phyloP scores from a whole-genome alignment of 2,113 vertebrate genomes.

The Cyanoderma ruficeps region DNA sequence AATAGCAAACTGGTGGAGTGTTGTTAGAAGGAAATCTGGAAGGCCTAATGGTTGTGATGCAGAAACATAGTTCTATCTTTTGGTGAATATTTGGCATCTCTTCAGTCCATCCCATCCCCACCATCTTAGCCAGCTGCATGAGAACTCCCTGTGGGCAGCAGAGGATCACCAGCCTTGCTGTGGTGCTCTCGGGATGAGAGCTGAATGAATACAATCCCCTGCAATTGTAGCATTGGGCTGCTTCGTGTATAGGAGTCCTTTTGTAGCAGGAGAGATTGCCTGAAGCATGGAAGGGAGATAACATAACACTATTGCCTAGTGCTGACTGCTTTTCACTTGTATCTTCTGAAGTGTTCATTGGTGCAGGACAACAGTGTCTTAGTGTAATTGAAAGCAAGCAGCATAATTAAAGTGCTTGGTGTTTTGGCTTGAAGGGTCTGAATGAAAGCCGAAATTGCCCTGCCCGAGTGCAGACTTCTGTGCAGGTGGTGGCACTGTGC shows the following conservation, averaged over 20 bases:
- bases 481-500: neutral
- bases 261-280: neutral
- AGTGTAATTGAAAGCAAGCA: neutral
- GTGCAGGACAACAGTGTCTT: neutral
- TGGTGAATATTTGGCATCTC: neutral
- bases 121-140: neutral
- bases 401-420: neutral
- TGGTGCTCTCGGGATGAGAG: neutral
- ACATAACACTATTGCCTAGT: neutral
- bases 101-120: neutral
- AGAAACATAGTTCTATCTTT: neutral
- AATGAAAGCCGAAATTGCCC: neutral
- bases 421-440: neutral
- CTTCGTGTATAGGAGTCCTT: neutral
- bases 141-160: neutral
- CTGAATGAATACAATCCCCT: neutral
- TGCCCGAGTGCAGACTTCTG: neutral
- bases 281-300: neutral
- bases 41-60: neutral
- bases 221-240: neutral
- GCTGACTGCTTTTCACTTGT: neutral
- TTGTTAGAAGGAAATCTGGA: neutral
- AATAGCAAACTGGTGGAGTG: neutral
- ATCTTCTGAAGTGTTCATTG: neutral
- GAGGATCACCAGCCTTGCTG: neutral